Evolutionary conservation across 2,113 vertebrate species (phyloP).

Genomic region (Xiphophorus maculatus): DNA sequence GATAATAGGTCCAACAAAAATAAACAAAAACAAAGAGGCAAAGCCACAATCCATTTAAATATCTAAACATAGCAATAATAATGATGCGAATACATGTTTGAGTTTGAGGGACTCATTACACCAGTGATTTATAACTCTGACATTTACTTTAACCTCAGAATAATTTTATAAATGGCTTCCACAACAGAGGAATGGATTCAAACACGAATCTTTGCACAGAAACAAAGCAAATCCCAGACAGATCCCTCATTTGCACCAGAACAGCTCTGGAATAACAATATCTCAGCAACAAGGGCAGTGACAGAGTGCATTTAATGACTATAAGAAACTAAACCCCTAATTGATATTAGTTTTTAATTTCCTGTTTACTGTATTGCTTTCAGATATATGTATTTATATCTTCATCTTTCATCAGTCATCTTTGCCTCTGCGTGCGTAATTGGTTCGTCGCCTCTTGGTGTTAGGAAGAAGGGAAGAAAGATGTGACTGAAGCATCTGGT

Average conservation of each 20-base stretch:
- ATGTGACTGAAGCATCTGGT: constrained; percentile 55
- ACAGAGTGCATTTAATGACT: neutral
- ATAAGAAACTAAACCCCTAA: neutral
- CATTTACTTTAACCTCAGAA: constrained; percentile 41
- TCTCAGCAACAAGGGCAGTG: neutral
- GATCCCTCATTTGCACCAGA: neutral
- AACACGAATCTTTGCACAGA: constrained; percentile 8
- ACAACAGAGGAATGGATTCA: constrained; percentile 19
- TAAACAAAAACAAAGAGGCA: constrained; percentile 14
- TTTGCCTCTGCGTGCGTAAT: constrained; percentile 24
- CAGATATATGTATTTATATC: constrained; percentile 22
- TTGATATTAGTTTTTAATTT: neutral
- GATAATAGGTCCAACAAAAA: neutral
- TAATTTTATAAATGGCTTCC: constrained; percentile 24
- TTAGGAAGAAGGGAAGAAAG: constrained; percentile 24
- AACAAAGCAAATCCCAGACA: neutral
- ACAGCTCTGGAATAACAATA: constrained; percentile 8
- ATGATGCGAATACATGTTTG: neutral
- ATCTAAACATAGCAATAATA: too few relatives aligned
- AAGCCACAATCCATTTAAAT: neutral
- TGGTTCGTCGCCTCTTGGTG: constrained; percentile 13
- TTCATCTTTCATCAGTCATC: constrained; percentile 5
- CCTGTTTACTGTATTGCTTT: neutral
- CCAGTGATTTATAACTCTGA: constrained; percentile 51
- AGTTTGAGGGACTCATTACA: constrained; percentile 26